phyloP scores from a whole-genome alignment of 2,888 invertebrate genomes.

The Apamea crenata region DNA sequence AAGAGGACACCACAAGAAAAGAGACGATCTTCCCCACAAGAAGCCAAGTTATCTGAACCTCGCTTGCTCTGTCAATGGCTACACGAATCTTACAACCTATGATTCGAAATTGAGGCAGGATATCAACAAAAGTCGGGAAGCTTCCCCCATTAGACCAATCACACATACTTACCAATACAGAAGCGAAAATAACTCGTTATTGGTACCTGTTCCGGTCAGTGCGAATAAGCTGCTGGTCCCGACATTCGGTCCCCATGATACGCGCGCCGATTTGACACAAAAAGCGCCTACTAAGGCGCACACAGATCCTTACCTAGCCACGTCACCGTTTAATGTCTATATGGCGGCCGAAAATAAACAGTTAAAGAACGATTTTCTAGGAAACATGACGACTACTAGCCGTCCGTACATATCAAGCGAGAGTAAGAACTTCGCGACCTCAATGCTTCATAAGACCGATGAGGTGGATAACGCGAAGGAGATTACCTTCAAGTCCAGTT shows the following conservation, averaged over 20 bases:
- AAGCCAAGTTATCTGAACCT: conserved; percentile 97
- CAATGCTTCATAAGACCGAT: conserved; percentile 86
- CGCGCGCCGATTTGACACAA: conserved; percentile 85
- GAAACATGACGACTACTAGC: conserved; percentile 86
- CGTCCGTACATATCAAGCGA: conserved; percentile 84
- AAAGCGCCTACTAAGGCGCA: conserved; percentile 90
- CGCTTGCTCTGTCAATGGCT: conserved; percentile 97
- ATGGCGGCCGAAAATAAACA: conserved; percentile 89
- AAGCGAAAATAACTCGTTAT: conserved; percentile 84
- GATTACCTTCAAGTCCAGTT: conserved; percentile 86
- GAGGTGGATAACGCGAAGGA: conserved; percentile 86
- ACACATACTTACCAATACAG: conserved; percentile 87
- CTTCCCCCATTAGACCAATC: conserved; percentile 92
- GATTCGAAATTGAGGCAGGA: conserved; percentile 95
- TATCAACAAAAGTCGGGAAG: conserved; percentile 93
- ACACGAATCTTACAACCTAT: conserved; percentile 96
- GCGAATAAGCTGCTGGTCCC: conserved; percentile 90
- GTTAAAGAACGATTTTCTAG: conserved; percentile 88
- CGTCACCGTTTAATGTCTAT: conserved; percentile 84
- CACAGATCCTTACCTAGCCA: conserved; percentile 85
- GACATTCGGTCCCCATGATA: conserved; percentile 88
- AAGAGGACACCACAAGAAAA: conserved; percentile 82
- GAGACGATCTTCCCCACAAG: conserved; percentile 89
- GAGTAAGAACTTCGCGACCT: conserved; percentile 85
- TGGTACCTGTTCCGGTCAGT: conserved; percentile 87